phyloP scores from a whole-genome alignment of 2,113 vertebrate genomes.

The Psephotus haematonotus region DNA sequence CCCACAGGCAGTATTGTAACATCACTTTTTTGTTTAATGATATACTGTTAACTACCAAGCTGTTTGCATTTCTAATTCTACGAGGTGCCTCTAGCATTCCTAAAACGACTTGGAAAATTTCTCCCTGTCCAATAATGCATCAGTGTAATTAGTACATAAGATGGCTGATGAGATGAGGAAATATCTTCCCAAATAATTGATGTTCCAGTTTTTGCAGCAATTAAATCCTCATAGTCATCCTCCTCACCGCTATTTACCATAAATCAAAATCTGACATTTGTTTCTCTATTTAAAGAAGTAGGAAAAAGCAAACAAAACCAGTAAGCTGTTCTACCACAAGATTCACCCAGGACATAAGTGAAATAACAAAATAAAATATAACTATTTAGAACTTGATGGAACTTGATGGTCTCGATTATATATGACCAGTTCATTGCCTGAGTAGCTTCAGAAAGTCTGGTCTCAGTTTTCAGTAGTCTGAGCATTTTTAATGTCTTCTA shows the following conservation, averaged over 20 bases:
- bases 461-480: background rate
- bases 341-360: background rate
- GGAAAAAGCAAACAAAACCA: background rate
- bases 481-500: background rate
- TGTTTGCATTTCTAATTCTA: conserved; percentile 20
- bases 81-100: background rate
- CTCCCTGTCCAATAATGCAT: conserved; percentile 11
- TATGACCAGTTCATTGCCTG: background rate
- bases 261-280: background rate
- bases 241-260: background rate
- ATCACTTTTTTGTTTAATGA: conserved; percentile 14
- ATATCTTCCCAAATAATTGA: background rate
- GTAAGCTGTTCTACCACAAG: background rate
- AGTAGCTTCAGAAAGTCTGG: background rate
- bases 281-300: background rate
- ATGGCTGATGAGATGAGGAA: conserved; percentile 8
- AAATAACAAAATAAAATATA: background rate
- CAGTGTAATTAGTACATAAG: conserved; percentile 19
- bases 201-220: background rate
- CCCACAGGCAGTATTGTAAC: background rate
- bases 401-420: background rate
- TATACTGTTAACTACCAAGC: background rate
- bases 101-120: conserved; percentile 15
- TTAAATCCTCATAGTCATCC: background rate
- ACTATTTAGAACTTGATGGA: background rate